Evolutionary conservation across 2,888 invertebrate genomes (phyloP).

Genomic region (Liposcelis brunnea): DNA sequence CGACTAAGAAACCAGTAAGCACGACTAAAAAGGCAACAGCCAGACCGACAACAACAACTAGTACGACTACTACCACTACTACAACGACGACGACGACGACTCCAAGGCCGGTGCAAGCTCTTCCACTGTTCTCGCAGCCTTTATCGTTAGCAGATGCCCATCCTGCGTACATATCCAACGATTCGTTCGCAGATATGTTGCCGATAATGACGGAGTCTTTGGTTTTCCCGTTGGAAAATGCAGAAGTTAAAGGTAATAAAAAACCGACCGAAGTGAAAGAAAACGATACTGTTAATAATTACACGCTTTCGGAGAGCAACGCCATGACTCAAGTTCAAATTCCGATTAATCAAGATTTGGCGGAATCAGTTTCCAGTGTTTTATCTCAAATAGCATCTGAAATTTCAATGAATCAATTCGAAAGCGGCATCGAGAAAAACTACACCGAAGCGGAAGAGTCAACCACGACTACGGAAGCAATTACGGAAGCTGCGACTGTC

Average conservation of each 20-base stretch:
- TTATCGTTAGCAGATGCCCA: slow-evolving; percentile 4
- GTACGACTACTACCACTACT: slow-evolving; percentile 9
- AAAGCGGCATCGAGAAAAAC: no score
- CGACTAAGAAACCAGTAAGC: slow-evolving; percentile 8
- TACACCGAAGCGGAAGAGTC: no score
- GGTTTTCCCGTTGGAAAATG: background rate
- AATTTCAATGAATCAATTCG: background rate
- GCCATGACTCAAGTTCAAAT: slow-evolving; percentile 1
- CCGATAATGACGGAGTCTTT: background rate
- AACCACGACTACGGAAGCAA: no score
- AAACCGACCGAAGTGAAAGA: no score
- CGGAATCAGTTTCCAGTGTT: slow-evolving; percentile 17
- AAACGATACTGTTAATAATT: background rate
- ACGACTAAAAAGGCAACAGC: slow-evolving; percentile 12
- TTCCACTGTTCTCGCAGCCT: background rate
- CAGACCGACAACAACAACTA: slow-evolving; percentile 10
- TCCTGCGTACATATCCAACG: background rate
- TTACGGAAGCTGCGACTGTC: no score
- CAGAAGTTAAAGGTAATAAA: background rate
- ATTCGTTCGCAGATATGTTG: background rate
- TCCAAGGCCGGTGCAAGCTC: background rate
- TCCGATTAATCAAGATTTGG: slow-evolving; percentile 16
- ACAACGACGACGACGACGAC: slow-evolving; percentile 5
- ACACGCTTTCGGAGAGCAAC: background rate
- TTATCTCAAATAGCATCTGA: slow-evolving; percentile 17